Conservation (phyloP, 2,113 vertebrate species). For the Hemiprocne comata region DNA sequence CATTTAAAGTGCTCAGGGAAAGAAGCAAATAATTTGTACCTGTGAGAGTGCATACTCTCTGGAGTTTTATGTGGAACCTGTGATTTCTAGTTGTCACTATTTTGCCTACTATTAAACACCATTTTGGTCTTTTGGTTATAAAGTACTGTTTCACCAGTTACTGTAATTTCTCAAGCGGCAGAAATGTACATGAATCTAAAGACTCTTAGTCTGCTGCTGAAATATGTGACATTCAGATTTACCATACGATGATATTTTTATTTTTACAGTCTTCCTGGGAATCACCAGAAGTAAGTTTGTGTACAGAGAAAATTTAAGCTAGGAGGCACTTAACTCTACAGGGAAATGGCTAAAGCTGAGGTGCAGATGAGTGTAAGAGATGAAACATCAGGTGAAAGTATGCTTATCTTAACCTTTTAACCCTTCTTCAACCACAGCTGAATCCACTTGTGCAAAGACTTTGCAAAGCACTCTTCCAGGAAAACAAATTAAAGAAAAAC, state of each 20-base stretch:
- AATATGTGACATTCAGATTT: neutral
- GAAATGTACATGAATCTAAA: neutral
- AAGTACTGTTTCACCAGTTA: neutral
- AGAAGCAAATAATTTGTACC: neutral
- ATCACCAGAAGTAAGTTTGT: neutral
- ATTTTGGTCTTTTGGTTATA: neutral
- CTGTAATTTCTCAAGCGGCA: neutral
- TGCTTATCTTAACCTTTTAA: neutral
- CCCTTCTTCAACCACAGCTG: neutral
- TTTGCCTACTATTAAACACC: neutral
- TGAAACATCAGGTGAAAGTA: neutral
- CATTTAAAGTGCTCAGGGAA: neutral
- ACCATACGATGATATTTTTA: neutral
- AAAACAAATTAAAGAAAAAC: neutral
- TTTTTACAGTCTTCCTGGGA: neutral
- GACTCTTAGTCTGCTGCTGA: neutral
- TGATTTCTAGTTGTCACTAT: neutral
- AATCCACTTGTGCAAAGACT: neutral
- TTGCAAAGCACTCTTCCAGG: neutral
- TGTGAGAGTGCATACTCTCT: neutral
- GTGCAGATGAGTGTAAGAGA: neutral
- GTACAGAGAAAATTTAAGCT: neutral
- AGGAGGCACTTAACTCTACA: neutral
- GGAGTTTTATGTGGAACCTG: neutral
- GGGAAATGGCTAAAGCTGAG: neutral